phyloP scores from a whole-genome alignment of 92 coral and sea anemone species.

The Umimayanthus chanpuru region DNA sequence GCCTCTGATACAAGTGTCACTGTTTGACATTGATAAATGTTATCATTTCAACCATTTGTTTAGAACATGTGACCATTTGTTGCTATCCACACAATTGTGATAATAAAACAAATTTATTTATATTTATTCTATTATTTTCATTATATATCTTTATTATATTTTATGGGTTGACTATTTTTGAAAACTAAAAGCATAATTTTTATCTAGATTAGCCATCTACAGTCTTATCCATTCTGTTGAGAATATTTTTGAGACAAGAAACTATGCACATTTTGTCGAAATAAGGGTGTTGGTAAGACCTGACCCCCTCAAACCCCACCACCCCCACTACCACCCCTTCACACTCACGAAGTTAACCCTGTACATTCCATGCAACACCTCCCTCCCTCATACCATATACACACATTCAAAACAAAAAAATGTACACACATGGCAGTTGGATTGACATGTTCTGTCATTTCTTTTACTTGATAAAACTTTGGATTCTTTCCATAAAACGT shows the following conservation, averaged over 20 bases:
- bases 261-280: not conserved
- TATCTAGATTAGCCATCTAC: not conserved
- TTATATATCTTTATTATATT: not conserved
- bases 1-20: conserved; percentile 16
- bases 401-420: not conserved
- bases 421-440: not conserved
- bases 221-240: conserved; percentile 1
- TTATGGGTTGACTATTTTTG: conserved; percentile 2
- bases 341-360: not conserved
- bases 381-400: conserved; percentile 6
- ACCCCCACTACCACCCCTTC: not conserved
- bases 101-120: not conserved
- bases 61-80: not conserved
- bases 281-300: not conserved
- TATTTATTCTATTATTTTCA: not conserved
- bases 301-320: not conserved
- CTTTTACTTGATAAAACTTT: conserved; percentile 14
- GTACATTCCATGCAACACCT: not conserved
- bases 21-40: not conserved
- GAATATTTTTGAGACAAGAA: conserved; percentile 6
- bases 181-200: not conserved
- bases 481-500: not conserved
- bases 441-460: conserved; percentile 1
- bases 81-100: conserved; percentile 11
- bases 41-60: conserved; percentile 12